These are phyloP conservation scores for Pterocles burchelli DNA, from an alignment of 2,113 vertebrate genomes.

Conservation along the genomic window DNA sequence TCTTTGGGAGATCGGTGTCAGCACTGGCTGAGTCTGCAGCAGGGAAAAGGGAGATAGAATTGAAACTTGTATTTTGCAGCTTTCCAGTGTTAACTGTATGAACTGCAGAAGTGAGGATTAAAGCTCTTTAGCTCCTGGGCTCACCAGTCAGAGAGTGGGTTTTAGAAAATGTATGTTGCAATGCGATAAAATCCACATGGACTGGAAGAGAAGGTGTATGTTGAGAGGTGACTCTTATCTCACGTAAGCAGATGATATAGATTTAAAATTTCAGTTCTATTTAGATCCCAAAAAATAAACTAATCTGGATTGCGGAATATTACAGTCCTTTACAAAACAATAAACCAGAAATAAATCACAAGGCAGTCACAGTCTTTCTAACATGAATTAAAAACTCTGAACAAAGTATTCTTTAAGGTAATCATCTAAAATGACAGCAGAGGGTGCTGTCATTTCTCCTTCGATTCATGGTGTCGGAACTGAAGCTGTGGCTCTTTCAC, in stretches of 20 bases:
- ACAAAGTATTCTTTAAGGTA: background rate
- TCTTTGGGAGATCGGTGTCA: background rate
- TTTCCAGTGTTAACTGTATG: background rate
- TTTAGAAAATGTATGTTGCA: background rate
- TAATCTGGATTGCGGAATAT: background rate
- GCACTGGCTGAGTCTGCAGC: background rate
- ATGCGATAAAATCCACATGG: background rate
- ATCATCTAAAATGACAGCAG: conserved; percentile 25
- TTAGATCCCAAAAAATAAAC: background rate
- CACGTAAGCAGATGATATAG: background rate
- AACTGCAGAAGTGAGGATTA: background rate
- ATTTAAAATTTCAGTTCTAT: background rate
- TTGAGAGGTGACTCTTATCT: background rate
- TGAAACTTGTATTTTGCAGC: background rate
- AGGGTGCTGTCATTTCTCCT: conserved; percentile 37
- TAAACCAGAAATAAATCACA: background rate
- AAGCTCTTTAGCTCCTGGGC: background rate
- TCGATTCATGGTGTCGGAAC: rapidly evolving
- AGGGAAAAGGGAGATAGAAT: background rate
- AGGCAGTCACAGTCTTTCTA: background rate
- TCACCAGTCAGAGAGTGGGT: background rate
- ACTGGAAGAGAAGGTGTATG: background rate
- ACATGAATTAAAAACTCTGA: background rate
- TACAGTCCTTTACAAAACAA: background rate
- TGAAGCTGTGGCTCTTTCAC: rapidly evolving